Evolutionary conservation across 2,113 vertebrate species (phyloP), one percentile per base, ranked within the genome.

Genomic region (Trogon surrucura): DNA sequence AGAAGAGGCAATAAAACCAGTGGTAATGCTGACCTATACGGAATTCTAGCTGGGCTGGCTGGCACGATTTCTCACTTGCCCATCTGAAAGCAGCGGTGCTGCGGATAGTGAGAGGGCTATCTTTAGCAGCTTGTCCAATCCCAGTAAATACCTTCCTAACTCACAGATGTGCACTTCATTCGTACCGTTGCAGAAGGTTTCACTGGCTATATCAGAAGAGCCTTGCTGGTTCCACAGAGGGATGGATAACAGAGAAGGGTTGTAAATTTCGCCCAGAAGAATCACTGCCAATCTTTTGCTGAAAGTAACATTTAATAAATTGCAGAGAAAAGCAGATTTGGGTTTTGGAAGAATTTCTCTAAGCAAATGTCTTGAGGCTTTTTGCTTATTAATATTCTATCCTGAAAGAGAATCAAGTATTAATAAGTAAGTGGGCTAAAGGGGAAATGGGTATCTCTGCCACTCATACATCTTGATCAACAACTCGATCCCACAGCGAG

Each of bases 71-170:
- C 48, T 84, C 65, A 16, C n/a, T 84, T n/a, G 5, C 70, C 74
- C 89, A 94, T 87, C 78, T 95, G 84, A 77, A 75, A 89, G 61
- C 66, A 71, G 66, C 87, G 73, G 45, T 96, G 73, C 61, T 81
- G 44, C 47, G 48, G 20, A 36, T 32, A 16, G 66, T 17, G 70
- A 93, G 57, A 74, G 62, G 21, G 7, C 53, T 87, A 38, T 32
- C 69, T 81, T 84, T 69, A 74, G 44, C 36, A 66, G 27, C 72
- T 83, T 16, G 5, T 50, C 91, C 44, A 51, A 22, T 15, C 2
- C 1, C 61, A 56, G 65, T 45, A 91, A 79, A 85, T 30, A 53
- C 10, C 22, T 16, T 75, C 23, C 53, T 66, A 29, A 48, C 57
- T 82, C 70, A 21, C 60, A 75, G 38, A 51, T 53, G 34, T 13